Evolutionary conservation across 53 echinoderm and acorn worm genomes (phyloP).

Genomic region (Glandiceps talaboti): DNA sequence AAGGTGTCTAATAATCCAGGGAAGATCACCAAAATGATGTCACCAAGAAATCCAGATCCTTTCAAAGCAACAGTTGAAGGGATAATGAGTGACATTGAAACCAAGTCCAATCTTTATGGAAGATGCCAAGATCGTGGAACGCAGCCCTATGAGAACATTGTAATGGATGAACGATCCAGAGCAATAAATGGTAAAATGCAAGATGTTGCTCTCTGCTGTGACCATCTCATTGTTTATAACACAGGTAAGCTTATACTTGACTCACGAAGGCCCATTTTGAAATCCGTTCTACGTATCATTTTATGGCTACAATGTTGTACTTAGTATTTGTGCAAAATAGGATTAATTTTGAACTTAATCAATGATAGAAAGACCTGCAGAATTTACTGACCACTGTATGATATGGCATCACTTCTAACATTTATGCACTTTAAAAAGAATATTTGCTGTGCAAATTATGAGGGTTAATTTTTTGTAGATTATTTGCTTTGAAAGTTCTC

Average conservation of each 20-base stretch:
- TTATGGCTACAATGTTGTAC: too few relatives aligned
- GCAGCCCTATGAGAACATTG: constrained; percentile 33
- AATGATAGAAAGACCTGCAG: too few relatives aligned
- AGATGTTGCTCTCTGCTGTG: neutral
- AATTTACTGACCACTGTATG: too few relatives aligned
- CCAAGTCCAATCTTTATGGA: neutral
- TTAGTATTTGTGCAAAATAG: too few relatives aligned
- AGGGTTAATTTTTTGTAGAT: too few relatives aligned
- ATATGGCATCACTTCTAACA: too few relatives aligned
- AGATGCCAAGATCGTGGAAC: constrained; percentile 16
- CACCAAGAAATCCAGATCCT: neutral
- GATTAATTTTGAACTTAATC: too few relatives aligned
- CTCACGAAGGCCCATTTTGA: too few relatives aligned
- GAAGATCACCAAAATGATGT: neutral
- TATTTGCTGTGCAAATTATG: too few relatives aligned
- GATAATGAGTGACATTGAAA: neutral
- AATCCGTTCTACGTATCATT: too few relatives aligned
- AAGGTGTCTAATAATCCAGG: neutral
- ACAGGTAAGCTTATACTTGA: neutral
- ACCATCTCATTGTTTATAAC: neutral
- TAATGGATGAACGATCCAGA: neutral
- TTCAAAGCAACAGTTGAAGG: neutral
- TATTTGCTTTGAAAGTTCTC: too few relatives aligned
- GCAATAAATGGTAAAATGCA: neutral
- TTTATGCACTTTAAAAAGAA: too few relatives aligned